Evolutionary conservation across 1,140 invertebrate genomes (phyloP).

Genomic region (Platorchestia sp.): DNA sequence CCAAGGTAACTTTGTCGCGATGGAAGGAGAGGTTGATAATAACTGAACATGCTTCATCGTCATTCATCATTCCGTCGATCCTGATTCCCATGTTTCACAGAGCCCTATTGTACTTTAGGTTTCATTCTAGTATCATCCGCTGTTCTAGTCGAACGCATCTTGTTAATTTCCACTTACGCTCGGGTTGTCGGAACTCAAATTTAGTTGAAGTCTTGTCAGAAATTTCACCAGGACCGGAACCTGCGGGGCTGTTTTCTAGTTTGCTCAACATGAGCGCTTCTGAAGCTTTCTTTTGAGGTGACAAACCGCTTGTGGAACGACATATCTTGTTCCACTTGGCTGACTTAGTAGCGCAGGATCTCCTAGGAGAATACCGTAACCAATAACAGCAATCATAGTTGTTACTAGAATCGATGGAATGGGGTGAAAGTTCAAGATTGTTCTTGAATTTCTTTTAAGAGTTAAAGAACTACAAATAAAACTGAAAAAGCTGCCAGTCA

Average conservation of each 20-base stretch:
- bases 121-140: neutral
- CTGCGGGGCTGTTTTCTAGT: neutral
- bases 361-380: neutral
- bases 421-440: neutral
- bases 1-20: too few relatives aligned
- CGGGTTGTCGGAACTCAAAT: neutral
- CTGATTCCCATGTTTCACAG: too few relatives aligned
- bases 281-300: neutral
- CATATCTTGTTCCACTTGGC: neutral
- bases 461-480: neutral
- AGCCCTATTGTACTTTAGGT: neutral
- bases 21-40: neutral
- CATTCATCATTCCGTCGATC: neutral
- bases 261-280: neutral
- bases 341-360: neutral
- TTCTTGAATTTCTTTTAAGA: neutral
- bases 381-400: neutral
- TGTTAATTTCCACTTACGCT: neutral
- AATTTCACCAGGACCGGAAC: neutral
- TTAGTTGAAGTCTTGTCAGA: neutral
- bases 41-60: neutral
- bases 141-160: neutral
- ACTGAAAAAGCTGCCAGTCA: neutral
- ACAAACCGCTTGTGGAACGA: neutral
- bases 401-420: neutral